Base-by-base conservation (phyloP, 2,797 vertebrate species). In the Anas bernieri region DNA sequence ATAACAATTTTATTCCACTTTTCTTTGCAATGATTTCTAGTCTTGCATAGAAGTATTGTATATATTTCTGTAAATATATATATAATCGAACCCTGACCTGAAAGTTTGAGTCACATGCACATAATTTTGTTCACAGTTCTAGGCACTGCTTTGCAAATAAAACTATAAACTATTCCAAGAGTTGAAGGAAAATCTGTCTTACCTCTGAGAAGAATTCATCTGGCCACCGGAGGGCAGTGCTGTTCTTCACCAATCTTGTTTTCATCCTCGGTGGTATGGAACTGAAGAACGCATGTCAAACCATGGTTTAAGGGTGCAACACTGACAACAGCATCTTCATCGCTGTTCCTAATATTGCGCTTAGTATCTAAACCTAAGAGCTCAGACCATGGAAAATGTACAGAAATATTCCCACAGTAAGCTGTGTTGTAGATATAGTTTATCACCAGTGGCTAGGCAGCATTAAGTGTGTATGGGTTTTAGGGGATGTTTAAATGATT, bases 211-310 rank as follows among this genome's bases (percentile, higher is more conserved):
- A 76, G 59, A 33, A 79, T 56, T 15, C 13, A 46, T 90, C 16
- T 76, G 23, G 26, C 92, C 97, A 97, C 91, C 1, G 3, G 97
- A 91, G 95, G 91, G 93, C 96, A 95, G 74, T 94, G 86, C 35
- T 96, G 91, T 88, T 94, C 96, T 96, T 96, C 48, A 52, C 20
- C 70, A 90, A 78, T 3, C 25, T 22, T 2, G 0, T 7, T 4
- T n/a, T 61, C 23, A 50, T 0, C 2, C 25, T 18, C 14, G 0
- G 2, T 11, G 37, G 3, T 23, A 68, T 50, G 39, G 16, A 85
- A 73, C 7, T 1, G 2, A 2, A 39, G 8, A 6, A 13, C 9
- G 21, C 0, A 0, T 45, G 11, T 37, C 43, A 62, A 86, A 33
- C 2, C 18, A 4, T 48, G 2, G 17, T 62, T 82, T 92, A 58